A percentile compares a stretch with the other conserved stretches of the same genome.
phyloP scores from a whole-genome alignment of 2,113 vertebrate genomes.

The Xenus cinereus region DNA sequence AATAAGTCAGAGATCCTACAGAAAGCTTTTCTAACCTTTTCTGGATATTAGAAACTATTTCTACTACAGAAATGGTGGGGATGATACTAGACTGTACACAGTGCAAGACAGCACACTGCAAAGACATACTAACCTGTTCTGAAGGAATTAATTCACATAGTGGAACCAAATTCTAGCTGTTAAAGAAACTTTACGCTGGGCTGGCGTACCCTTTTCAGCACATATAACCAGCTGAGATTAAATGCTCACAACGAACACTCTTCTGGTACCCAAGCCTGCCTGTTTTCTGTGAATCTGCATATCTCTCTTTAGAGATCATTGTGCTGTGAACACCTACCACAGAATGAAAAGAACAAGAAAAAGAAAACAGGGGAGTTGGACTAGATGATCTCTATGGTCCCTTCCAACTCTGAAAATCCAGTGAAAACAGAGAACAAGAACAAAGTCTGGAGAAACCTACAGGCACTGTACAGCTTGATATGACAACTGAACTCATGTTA shows the following conservation, averaged over 20 bases:
- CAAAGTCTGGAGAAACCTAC: not conserved
- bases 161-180: not conserved
- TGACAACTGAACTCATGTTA: not conserved
- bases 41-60: not conserved
- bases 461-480: not conserved
- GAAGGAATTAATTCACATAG: not conserved
- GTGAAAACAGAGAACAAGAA: not conserved
- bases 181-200: not conserved
- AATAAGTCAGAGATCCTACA: not conserved
- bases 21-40: not conserved
- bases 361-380: not conserved
- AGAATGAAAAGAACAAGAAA: not conserved
- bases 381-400: too few species aligned
- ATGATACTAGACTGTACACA: not conserved
- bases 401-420: too few species aligned
- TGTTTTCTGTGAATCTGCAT: not conserved
- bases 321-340: not conserved
- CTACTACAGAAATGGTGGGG: not conserved
- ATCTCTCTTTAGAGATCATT: not conserved
- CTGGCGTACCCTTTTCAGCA: not conserved
- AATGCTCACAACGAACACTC: not conserved
- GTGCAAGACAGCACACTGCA: not conserved
- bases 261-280: not conserved
- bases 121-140: not conserved
- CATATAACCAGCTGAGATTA: not conserved